Base-by-base conservation (phyloP, 2,888 invertebrate species). In the Agrilus cyanescens region DNA sequence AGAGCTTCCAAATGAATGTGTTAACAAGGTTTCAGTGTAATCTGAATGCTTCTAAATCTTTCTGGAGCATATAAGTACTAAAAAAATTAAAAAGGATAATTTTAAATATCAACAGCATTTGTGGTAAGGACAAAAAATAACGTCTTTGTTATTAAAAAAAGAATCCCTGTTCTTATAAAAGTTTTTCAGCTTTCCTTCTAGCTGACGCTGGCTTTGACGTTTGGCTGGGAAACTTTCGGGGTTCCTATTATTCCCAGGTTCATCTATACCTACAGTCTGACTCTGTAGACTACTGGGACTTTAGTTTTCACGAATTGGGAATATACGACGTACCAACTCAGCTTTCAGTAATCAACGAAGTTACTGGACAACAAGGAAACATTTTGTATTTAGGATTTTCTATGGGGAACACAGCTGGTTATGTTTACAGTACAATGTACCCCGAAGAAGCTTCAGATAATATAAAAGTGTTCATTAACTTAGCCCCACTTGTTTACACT, bases 321-420 rank as follows among this genome's bases (percentile, higher is more conserved):
- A 13, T 50, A 1, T 50, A 50, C 14, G 54, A 54, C 31, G 13
- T 48, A 12, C 39, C 47, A 32, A 40, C 49, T 13, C 47, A 46
- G 39, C 12, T 54, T 25, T 45, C 49, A 25, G 38, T 47, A 7
- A 45, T 54, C 5, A 32, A 46, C 7, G 40, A 44, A 34, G 32
- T 41, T 12, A 52, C 51, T 7, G 45, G 48, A 12, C 46, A 52
- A 43, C 45, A 50, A 30, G 25, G 25, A 25, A 25, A 25, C 10
- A 49, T 80, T 25, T 74, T 75, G 53, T 90, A 87, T 58, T 68
- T 88, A 35, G 91, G 90, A 0, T 87, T 89, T 63, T 89, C 87
- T 0, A 85, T 90, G 77, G 90, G 89, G 2, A 82, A 83, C 1
- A 79, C 84, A 0, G 68, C 76, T 43, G 72, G 79, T 47, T 79